phyloP scores from a whole-genome alignment of 2,113 vertebrate species.

The Tinamus guttatus region DNA sequence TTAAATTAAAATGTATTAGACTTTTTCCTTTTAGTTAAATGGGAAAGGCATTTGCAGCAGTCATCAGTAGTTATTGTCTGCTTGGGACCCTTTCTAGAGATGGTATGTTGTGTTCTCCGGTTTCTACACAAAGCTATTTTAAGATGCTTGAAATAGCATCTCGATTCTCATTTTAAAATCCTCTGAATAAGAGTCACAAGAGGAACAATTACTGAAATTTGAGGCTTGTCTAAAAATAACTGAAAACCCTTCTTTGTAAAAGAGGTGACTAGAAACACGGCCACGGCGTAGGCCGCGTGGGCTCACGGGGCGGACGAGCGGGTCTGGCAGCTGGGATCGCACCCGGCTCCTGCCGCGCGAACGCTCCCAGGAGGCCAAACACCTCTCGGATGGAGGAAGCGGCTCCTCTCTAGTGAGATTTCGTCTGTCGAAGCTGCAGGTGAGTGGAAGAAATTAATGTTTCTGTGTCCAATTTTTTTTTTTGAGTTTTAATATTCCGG shows the following conservation, averaged over 20 bases:
- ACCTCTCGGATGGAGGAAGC: background rate
- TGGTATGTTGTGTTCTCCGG: background rate
- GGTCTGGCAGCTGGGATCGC: no score
- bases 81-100: background rate
- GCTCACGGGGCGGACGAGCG: rapidly evolving
- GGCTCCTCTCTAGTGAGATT: no score
- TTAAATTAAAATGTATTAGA: background rate
- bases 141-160: background rate
- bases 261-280: rapidly evolving
- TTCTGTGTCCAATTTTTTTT: background rate
- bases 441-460: background rate
- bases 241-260: no score
- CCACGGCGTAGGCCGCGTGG: rapidly evolving
- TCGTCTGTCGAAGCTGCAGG: no score
- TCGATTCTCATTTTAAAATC: background rate
- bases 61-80: rapidly evolving
- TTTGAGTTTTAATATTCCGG: background rate
- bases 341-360: background rate
- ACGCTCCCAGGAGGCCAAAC: background rate
- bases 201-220: background rate
- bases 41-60: background rate
- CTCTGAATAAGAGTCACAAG: background rate
- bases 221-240: background rate
- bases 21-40: no score
- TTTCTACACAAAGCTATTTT: background rate